phyloP scores from a whole-genome alignment of 2,888 invertebrate species.

The Seira ritae region DNA sequence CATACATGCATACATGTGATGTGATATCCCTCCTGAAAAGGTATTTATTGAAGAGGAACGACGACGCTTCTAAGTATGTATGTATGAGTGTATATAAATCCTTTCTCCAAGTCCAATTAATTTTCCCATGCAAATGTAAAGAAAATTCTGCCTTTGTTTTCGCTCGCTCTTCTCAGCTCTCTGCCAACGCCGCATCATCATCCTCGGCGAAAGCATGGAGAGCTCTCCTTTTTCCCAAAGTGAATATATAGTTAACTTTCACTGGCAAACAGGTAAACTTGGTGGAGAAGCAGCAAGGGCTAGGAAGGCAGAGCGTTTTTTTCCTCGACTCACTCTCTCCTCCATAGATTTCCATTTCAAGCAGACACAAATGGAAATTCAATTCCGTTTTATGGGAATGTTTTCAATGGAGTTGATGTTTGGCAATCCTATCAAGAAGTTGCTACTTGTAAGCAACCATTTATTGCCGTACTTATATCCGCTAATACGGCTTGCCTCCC shows the following conservation, averaged over 20 bases:
- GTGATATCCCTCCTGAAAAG: neutral
- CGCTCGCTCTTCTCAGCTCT: constrained; percentile 8
- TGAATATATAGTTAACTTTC: constrained; percentile 11
- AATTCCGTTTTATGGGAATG: constrained; percentile 58
- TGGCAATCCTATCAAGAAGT: constrained; percentile 31
- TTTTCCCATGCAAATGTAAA: constrained; percentile 34
- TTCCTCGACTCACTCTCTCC: neutral
- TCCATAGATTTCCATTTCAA: constrained; percentile 37
- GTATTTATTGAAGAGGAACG: neutral
- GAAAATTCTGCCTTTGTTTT: constrained; percentile 25
- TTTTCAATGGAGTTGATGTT: constrained; percentile 53
- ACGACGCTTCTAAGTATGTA: neutral
- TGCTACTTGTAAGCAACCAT: constrained; percentile 31
- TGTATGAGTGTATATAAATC: constrained; percentile 42
- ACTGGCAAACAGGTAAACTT: constrained; percentile 14
- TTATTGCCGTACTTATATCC: constrained; percentile 30
- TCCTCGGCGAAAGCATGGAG: neutral
- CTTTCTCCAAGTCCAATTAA: constrained; percentile 42
- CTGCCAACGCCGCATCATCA: too few relatives aligned
- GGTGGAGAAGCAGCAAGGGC: too few relatives aligned
- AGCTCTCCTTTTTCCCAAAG: constrained; percentile 15
- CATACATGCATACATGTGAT: neutral
- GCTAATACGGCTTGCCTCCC: neutral
- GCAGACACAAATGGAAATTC: constrained; percentile 59
- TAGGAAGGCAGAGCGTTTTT: constrained; percentile 12